Conservation (phyloP, 2,797 vertebrate species). For the Myripristis jacobus region DNA sequence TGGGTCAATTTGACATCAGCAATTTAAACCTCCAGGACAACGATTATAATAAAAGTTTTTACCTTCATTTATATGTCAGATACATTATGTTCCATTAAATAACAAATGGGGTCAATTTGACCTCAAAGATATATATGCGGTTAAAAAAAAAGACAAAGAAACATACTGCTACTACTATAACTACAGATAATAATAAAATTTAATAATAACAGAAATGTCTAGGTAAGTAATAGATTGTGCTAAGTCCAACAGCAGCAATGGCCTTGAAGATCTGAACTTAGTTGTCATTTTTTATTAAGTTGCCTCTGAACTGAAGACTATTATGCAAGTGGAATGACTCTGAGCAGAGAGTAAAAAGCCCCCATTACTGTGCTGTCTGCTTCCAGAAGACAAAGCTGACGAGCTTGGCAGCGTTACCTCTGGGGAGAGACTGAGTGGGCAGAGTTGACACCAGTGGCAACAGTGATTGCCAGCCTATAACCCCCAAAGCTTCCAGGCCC, state of each 20-base stretch:
- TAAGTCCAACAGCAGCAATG: slow-evolving; percentile 1
- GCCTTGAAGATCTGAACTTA: slow-evolving; percentile 33
- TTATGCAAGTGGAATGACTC: slow-evolving; percentile 44
- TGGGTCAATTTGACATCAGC: no score
- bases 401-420: slow-evolving; percentile 24
- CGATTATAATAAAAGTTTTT: no score
- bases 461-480: slow-evolving; percentile 41
- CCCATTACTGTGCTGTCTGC: slow-evolving; percentile 19
- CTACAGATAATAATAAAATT: no score
- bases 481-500: slow-evolving; percentile 38
- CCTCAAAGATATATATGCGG: no score
- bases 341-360: slow-evolving; percentile 32
- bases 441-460: slow-evolving; percentile 45
- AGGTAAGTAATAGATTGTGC: not conserved
- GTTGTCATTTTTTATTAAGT: slow-evolving; percentile 49
- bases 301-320: slow-evolving; percentile 24
- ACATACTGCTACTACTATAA: no score
- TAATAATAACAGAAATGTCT: no score
- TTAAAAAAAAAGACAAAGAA: no score
- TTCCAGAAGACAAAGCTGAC: slow-evolving; percentile 31
- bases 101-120: no score
- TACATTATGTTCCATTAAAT: no score
- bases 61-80: no score
- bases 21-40: no score
- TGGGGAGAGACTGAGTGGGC: slow-evolving; percentile 34